Conservation (phyloP, 2,113 vertebrate species). For the Nesoenas mayeri region DNA sequence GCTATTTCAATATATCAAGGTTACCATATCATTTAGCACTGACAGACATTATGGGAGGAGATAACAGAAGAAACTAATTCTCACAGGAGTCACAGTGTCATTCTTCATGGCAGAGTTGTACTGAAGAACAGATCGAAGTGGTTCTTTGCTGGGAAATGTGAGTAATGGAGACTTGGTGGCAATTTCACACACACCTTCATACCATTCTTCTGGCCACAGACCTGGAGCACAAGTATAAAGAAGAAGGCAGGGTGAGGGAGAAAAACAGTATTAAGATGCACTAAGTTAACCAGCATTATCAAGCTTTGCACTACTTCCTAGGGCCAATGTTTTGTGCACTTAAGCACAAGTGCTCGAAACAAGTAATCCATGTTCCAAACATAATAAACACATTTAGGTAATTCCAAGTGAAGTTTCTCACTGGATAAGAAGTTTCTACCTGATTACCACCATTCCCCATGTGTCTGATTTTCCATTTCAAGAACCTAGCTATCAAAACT, state of each 20-base stretch:
- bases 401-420: not conserved
- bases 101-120: constrained; percentile 98
- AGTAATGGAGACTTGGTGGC: constrained; percentile 94
- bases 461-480: not conserved
- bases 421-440: not conserved
- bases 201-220: constrained; percentile 98
- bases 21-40: not conserved
- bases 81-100: constrained; percentile 92
- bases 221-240: constrained; percentile 69
- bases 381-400: not conserved
- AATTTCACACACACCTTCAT: constrained; percentile 96
- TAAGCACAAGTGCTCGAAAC: not conserved
- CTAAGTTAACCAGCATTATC: not conserved
- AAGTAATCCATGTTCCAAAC: not conserved
- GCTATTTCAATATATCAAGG: not conserved
- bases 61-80: not conserved
- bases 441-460: not conserved
- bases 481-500: not conserved
- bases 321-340: not conserved
- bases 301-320: not conserved
- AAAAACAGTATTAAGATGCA: not conserved
- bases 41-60: not conserved
- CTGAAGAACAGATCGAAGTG: constrained; percentile 93
- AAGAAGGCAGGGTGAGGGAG: not conserved
- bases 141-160: constrained; percentile 95